phyloP scores from a whole-genome alignment of 1,140 invertebrate species.

The Sesamia nonagrioides region DNA sequence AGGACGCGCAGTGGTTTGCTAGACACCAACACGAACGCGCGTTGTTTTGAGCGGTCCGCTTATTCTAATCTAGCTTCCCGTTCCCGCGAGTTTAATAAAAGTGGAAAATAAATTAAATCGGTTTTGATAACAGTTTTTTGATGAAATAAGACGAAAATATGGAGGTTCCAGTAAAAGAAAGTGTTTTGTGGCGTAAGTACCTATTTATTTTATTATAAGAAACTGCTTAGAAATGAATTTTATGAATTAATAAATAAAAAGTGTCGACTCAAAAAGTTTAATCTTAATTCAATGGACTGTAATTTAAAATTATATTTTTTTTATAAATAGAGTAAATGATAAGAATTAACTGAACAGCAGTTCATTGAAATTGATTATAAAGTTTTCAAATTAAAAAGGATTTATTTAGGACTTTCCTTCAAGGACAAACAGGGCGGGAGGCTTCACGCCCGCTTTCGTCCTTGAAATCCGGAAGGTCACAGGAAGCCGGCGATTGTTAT shows the following conservation, averaged over 20 bases:
- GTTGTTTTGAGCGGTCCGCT: conserved; percentile 5
- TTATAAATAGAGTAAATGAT: too few species aligned
- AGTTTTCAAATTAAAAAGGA: too few species aligned
- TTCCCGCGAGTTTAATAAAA: not conserved
- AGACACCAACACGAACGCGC: conserved; percentile 7
- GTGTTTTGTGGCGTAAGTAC: conserved; percentile 81
- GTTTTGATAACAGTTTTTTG: not conserved
- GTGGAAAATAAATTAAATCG: not conserved
- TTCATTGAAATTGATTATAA: too few species aligned
- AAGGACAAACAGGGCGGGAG: not conserved
- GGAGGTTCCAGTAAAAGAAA: conserved; percentile 82
- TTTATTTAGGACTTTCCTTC: too few species aligned
- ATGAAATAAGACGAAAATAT: conserved; percentile 55
- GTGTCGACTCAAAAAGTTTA: too few species aligned
- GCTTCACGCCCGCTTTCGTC: not conserved
- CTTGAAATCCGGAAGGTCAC: not conserved
- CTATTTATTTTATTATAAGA: not conserved
- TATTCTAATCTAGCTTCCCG: not conserved
- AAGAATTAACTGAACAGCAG: too few species aligned
- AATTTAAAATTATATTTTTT: too few species aligned
- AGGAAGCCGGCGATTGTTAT: not conserved
- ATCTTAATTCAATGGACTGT: too few species aligned
- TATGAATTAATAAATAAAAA: too few species aligned
- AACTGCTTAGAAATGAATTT: too few species aligned
- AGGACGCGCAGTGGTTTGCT: not conserved